phyloP scores from a whole-genome alignment of 2,797 vertebrate species.

The Euphonia xanthogaster region DNA sequence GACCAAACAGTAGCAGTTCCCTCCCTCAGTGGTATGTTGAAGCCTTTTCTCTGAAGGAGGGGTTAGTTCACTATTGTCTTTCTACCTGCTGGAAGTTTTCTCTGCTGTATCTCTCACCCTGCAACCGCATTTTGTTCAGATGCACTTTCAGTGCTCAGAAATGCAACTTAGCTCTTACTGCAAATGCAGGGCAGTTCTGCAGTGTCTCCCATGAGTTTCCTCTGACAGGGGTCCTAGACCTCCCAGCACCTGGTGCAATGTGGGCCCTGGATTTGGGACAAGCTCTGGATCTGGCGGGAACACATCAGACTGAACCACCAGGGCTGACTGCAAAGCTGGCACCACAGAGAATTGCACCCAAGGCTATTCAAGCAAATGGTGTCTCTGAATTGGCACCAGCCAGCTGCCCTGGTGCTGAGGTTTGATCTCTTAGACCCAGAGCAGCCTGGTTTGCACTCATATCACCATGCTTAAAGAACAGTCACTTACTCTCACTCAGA shows the following conservation, averaged over 20 bases:
- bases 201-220: neutral
- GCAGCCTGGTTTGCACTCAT: slow-evolving; percentile 34
- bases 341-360: neutral
- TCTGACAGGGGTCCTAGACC: neutral
- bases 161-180: neutral
- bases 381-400: neutral
- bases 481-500: slow-evolving; percentile 56
- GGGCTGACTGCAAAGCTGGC: neutral
- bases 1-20: slow-evolving; percentile 24
- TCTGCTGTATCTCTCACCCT: neutral
- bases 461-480: slow-evolving; percentile 33
- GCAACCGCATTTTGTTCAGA: neutral
- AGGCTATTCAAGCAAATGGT: neutral
- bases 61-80: neutral
- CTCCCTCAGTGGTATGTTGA: neutral
- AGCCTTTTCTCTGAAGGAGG: neutral
- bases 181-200: neutral
- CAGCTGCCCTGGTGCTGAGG: neutral
- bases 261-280: neutral
- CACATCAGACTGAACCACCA: neutral
- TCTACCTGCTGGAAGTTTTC: neutral
- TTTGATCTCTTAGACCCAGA: slow-evolving; percentile 36
- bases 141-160: neutral
- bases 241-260: neutral
- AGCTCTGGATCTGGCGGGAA: neutral